A percentile compares a stretch with the other conserved stretches of the same genome.
Conservation (phyloP, 1,140 invertebrate species). For the Drosophila ercepeae region DNA sequence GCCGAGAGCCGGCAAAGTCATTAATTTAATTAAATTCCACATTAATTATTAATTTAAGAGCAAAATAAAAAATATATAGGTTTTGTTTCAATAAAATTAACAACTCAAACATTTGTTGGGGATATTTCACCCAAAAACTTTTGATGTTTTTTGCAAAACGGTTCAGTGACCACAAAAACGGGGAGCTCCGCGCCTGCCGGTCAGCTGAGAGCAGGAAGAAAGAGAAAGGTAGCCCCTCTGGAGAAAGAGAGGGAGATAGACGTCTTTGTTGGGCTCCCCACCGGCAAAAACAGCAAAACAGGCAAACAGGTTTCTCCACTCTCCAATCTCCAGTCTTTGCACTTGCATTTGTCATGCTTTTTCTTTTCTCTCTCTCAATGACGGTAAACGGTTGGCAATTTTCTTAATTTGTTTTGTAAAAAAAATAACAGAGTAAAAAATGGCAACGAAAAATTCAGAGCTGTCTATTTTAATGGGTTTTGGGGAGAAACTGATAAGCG, state of each 20-base stretch:
- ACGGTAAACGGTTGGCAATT: conserved; percentile 59
- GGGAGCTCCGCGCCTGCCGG: conserved; percentile 30
- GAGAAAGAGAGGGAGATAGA: conserved; percentile 6
- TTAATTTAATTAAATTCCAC: conserved; percentile 76
- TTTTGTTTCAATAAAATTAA: conserved; percentile 48
- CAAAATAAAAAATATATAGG: conserved; percentile 23
- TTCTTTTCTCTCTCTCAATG: conserved; percentile 22
- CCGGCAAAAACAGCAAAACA: conserved; percentile 39
- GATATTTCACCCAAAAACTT: conserved; percentile 38
- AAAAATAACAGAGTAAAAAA: conserved; percentile 13
- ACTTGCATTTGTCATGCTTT: conserved; percentile 73
- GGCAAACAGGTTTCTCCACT: conserved; percentile 59
- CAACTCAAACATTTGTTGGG: conserved; percentile 33
- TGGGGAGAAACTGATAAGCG: conserved; percentile 37
- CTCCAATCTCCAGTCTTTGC: conserved; percentile 21
- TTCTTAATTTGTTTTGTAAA: conserved; percentile 54
- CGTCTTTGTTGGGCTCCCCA: conserved; percentile 23
- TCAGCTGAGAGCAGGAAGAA: conserved; percentile 41
- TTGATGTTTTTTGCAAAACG: conserved; percentile 40
- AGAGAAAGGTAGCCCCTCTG: conserved; percentile 1
- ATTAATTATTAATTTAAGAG: conserved; percentile 59
- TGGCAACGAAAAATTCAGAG: conserved; percentile 22
- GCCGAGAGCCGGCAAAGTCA: conserved; percentile 45
- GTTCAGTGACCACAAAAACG: conserved; percentile 66
- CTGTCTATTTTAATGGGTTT: conserved; percentile 27